Conservation (phyloP, 2,113 vertebrate genomes). For the Limanda limanda region DNA sequence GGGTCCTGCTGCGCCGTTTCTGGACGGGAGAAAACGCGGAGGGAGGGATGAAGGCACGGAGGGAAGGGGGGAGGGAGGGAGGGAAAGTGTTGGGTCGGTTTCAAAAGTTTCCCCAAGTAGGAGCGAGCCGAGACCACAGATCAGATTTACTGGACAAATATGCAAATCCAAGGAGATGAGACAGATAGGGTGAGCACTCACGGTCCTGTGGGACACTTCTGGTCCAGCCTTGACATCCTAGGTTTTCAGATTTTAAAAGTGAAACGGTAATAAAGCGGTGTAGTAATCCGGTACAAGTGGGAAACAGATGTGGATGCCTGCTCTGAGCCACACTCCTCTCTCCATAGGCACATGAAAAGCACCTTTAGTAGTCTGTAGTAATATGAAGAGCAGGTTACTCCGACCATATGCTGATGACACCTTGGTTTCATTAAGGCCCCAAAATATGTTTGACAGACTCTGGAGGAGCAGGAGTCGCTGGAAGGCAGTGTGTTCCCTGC, state of each 20-base stretch:
- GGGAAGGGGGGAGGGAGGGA: conserved; percentile 24
- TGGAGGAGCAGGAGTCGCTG: conserved; percentile 26
- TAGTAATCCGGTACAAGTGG: conserved; percentile 31
- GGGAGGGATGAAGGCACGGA: neutral
- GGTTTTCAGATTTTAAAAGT: conserved; percentile 31
- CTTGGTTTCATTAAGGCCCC: conserved; percentile 40
- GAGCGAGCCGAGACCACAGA: conserved; percentile 37
- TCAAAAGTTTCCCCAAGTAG: conserved; percentile 53
- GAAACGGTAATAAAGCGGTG: conserved; percentile 33
- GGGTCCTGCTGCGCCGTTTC: conserved; percentile 71
- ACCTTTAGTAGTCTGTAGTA: conserved; percentile 31
- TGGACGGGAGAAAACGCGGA: conserved; percentile 55
- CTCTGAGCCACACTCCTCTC: conserved; percentile 1
- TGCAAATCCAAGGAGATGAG: conserved; percentile 40
- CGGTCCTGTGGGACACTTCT: conserved; percentile 36
- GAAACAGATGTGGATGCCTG: conserved; percentile 46
- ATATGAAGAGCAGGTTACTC: conserved; percentile 34
- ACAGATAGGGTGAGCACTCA: conserved; percentile 27
- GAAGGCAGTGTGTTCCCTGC: conserved; percentile 16
- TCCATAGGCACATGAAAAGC: conserved; percentile 10
- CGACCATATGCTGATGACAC: conserved; percentile 42
- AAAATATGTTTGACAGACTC: conserved; percentile 21
- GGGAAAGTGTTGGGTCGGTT: conserved; percentile 48
- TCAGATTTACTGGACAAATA: conserved; percentile 53
- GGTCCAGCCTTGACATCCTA: conserved; percentile 28